Evolutionary conservation across 92 coral and sea anemone species (phyloP), one percentile per base, ranked within the genome.

Genomic region (Desmophyllum pertusum): DNA sequence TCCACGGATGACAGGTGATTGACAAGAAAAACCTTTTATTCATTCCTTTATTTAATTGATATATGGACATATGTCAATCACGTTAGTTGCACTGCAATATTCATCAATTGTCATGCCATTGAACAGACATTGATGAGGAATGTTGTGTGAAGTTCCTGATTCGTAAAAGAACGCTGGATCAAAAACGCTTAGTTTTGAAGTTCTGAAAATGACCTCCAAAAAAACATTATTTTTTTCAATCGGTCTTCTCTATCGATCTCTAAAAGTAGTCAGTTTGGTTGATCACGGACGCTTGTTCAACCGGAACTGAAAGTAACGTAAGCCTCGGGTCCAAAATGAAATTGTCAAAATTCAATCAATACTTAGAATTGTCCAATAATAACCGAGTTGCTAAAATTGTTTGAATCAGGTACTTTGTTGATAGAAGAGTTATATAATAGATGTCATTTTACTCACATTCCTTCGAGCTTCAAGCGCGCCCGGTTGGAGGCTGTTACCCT

Each of bases 61-160:
- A 38, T 18, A 38, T 31, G 3, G 83, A 78, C 83, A 63, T 65
- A 36, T 63, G 83, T 31, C 83, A 64, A 78, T 78, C 73, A 64
- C 14, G 13, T 10, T 8, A 17, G 31, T 38, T 40, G 57, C 66
- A 41, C 38, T 38, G 31, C 1, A 35, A 38, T 21, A 35, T 53
- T 61, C 39, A 59, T 35, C 68, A 76, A 36, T 76, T 17, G 7
- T 73, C 25, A 6, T 0, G 19, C 11, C 10, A 45, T 19, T 30
- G 21, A 38, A n/a, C n/a, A 25, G 57, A 17, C 19, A 17, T 17
- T 62, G 31, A 51, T 51, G 30, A 74, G 76, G 63, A 74, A 48
- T 46, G 6, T 48, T 48, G 8, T 61, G 31, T 55, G 0, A 8
- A 7, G 63, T 23, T 59, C 15, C 1, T 36, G 21, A 0, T 31